Percentiles rank a stretch among this genome's conserved stretches.
Evolutionary conservation across 2,888 invertebrate species (phyloP).

Genomic region (Heliconius aoede): DNA sequence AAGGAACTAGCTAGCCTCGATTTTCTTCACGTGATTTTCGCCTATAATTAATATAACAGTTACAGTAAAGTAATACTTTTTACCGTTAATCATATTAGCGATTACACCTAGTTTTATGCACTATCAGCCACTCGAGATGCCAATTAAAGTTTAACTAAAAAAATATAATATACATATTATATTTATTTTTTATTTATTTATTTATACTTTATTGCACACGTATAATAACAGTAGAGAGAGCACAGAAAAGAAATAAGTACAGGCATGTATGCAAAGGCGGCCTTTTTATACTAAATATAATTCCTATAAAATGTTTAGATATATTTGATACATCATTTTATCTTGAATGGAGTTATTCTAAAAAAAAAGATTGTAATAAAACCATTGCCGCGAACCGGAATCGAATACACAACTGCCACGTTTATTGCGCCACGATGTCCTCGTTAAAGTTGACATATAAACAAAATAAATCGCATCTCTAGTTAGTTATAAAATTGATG

Average conservation of each 20-base stretch:
- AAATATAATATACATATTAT: too few relatives aligned
- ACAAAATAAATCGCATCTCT: background rate
- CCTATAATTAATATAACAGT: conserved; percentile 15
- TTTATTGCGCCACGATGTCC: background rate
- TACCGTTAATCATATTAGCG: conserved; percentile 3
- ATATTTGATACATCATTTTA: too few relatives aligned
- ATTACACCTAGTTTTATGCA: background rate
- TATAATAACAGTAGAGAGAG: too few relatives aligned
- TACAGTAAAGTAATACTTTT: conserved; percentile 5
- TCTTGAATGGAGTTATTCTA: too few relatives aligned
- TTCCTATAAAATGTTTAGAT: too few relatives aligned
- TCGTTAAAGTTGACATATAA: background rate
- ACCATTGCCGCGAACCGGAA: background rate
- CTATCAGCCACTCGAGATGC: background rate
- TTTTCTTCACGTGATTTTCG: conserved; percentile 22
- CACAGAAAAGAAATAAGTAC: too few relatives aligned
- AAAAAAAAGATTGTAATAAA: background rate
- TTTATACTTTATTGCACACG: too few relatives aligned
- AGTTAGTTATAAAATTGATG: background rate
- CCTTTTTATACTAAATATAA: too few relatives aligned
- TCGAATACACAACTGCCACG: background rate
- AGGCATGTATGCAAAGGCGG: too few relatives aligned
- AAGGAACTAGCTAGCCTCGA: conserved; percentile 24
- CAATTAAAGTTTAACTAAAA: too few relatives aligned
- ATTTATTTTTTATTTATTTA: too few relatives aligned